Percentiles rank a stretch among this genome's conserved stretches.
These are phyloP conservation scores for Asbolus verrucosus DNA, from an alignment of 1,140 invertebrate genomes.

Conservation along the genomic window DNA sequence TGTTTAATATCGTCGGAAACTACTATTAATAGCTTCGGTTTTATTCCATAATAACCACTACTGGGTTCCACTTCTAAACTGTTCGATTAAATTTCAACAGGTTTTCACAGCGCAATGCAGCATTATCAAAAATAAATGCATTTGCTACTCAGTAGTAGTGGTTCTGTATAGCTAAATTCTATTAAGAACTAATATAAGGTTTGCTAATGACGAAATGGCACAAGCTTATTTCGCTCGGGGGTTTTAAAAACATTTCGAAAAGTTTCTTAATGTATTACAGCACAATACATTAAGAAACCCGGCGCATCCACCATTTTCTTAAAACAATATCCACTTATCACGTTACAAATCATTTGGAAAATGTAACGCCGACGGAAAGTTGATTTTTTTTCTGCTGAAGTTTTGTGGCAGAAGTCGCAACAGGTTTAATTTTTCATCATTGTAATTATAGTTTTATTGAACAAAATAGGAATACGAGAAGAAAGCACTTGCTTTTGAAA, in stretches of 20 bases:
- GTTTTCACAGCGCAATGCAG: conserved; percentile 21
- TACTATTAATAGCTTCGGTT: too few relatives aligned
- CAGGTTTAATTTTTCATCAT: conserved; percentile 1
- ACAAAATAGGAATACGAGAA: not conserved
- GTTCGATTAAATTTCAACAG: not conserved
- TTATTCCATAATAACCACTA: too few relatives aligned
- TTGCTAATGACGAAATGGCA: conserved; percentile 1
- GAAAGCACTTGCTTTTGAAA: not conserved
- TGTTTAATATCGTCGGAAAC: too few relatives aligned
- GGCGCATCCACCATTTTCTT: conserved; percentile 3
- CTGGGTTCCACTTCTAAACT: not conserved
- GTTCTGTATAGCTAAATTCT: conserved; percentile 14
- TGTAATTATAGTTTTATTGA: not conserved
- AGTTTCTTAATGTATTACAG: not conserved
- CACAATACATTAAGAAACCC: not conserved
- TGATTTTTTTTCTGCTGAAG: too few relatives aligned
- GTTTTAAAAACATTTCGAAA: too few relatives aligned
- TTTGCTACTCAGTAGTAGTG: conserved; percentile 8
- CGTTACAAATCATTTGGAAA: too few relatives aligned
- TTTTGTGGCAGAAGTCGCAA: not conserved
- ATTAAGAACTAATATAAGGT: conserved; percentile 2
- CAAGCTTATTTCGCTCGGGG: not conserved
- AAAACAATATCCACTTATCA: not conserved
- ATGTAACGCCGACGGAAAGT: too few relatives aligned
- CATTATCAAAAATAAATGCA: conserved; percentile 12